Evolutionary conservation across 2,888 invertebrate genomes (phyloP).

Genomic region (Tupiocoris notatus): DNA sequence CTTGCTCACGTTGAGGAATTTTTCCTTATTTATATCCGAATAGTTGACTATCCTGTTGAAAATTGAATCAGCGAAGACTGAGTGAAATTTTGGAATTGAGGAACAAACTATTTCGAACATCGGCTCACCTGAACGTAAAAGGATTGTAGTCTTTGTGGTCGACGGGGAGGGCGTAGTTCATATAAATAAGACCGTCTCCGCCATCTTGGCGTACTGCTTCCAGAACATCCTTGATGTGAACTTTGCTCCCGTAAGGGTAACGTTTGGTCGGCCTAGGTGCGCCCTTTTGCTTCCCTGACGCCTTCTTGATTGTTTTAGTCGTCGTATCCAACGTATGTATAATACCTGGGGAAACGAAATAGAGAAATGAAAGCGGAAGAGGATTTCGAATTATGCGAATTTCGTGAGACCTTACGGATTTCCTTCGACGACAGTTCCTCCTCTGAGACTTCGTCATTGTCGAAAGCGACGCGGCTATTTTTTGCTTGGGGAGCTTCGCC

Average conservation of each 20-base stretch:
- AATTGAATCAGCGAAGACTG: neutral
- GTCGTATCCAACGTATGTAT: constrained; percentile 10
- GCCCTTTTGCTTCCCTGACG: neutral
- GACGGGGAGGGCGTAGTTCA: constrained; percentile 32
- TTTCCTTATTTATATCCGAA: constrained; percentile 63
- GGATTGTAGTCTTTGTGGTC: constrained; percentile 30
- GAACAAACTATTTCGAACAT: too few species aligned
- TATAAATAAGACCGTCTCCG: constrained; percentile 14
- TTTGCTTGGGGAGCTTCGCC: neutral
- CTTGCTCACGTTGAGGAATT: constrained; percentile 77
- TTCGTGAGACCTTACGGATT: neutral
- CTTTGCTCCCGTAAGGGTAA: neutral
- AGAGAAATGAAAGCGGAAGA: neutral
- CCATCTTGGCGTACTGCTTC: neutral
- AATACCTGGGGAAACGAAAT: neutral
- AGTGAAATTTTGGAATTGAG: too few species aligned
- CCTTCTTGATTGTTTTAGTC: neutral
- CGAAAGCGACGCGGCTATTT: neutral
- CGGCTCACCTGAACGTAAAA: constrained; percentile 27
- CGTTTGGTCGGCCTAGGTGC: neutral
- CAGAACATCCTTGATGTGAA: constrained; percentile 19
- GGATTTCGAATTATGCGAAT: too few species aligned
- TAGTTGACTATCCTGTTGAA: constrained; percentile 9
- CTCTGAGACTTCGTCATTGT: neutral
- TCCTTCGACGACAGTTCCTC: neutral